Percentiles rank a stretch among this genome's conserved stretches.
phyloP scores from a whole-genome alignment of 2,797 vertebrate genomes.

The Staurois parvus region DNA sequence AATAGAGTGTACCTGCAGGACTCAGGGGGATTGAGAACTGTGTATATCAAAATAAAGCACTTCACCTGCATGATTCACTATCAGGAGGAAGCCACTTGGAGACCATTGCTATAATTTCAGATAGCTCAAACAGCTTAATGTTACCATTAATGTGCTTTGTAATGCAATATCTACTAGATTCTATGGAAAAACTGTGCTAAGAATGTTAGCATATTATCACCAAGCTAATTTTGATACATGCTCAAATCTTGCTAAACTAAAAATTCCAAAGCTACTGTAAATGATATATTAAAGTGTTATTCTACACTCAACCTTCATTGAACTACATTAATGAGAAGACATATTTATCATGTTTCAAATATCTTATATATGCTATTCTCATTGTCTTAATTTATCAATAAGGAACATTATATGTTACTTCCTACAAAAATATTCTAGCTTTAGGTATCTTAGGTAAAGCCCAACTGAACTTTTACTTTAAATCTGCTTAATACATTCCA shows the following conservation, averaged over 20 bases:
- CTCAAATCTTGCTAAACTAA: background rate
- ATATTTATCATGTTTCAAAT: too few relatives aligned
- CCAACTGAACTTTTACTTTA: background rate
- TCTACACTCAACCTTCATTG: too few relatives aligned
- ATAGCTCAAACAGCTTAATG: constrained; percentile 12
- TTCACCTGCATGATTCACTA: constrained; percentile 50
- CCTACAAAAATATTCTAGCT: background rate
- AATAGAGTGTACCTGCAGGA: constrained; percentile 37
- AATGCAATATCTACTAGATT: background rate
- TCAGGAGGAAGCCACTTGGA: constrained; percentile 32
- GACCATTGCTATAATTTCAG: constrained; percentile 37
- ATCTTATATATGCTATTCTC: too few relatives aligned
- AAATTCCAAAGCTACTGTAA: too few relatives aligned
- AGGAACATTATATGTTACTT: background rate
- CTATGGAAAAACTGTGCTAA: background rate
- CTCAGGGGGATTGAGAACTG: constrained; percentile 40
- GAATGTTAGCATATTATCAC: background rate
- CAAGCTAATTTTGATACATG: background rate
- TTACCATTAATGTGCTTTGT: constrained; percentile 1
- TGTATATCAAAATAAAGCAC: constrained; percentile 46
- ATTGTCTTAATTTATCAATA: background rate
- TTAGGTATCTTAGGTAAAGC: background rate
- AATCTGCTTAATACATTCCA: too few relatives aligned
- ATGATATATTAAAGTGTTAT: too few relatives aligned
- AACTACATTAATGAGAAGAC: too few relatives aligned